Conservation (phyloP, 1,140 invertebrate genomes). For the Zaprionus camerounensis region DNA sequence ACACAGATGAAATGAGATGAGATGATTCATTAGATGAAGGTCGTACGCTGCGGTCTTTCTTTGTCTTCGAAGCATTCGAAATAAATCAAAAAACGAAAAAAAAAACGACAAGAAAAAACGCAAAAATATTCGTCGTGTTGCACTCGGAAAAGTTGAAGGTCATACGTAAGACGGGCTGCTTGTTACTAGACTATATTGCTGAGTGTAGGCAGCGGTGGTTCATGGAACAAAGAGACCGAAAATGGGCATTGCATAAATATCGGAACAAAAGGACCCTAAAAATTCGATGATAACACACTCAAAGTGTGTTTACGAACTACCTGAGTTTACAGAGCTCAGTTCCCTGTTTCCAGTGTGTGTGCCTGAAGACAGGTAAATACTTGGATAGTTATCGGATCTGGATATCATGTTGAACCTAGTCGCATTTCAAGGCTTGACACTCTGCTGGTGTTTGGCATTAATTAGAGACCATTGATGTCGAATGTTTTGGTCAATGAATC, state of each 20-base stretch:
- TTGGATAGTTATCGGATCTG: slow-evolving; percentile 21
- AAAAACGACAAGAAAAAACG: slow-evolving; percentile 6
- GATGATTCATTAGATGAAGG: slow-evolving; percentile 32
- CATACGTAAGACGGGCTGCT: background rate
- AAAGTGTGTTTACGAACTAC: slow-evolving; percentile 34
- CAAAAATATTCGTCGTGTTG: slow-evolving; percentile 3
- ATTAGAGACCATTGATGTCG: slow-evolving; percentile 58
- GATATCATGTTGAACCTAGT: slow-evolving; percentile 24
- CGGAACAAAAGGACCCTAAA: slow-evolving; percentile 36
- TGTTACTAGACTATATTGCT: background rate
- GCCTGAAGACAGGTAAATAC: slow-evolving; percentile 14
- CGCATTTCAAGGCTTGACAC: slow-evolving; percentile 55
- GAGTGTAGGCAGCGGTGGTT: background rate
- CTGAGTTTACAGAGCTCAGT: slow-evolving; percentile 27
- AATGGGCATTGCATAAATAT: slow-evolving; percentile 58
- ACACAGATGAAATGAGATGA: slow-evolving; percentile 6
- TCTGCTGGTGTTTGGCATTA: slow-evolving; percentile 54
- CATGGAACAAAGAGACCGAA: slow-evolving; percentile 54
- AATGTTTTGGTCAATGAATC: slow-evolving; percentile 43
- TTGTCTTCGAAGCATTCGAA: slow-evolving; percentile 35
- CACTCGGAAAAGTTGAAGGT: slow-evolving; percentile 5
- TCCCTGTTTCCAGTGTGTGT: background rate
- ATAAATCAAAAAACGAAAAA: slow-evolving; percentile 53
- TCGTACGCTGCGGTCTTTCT: slow-evolving; percentile 9
- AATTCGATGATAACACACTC: slow-evolving; percentile 46